These are phyloP conservation scores for Papio anubis DNA, from an alignment of 2,113 vertebrate species.

Conservation along the genomic window DNA sequence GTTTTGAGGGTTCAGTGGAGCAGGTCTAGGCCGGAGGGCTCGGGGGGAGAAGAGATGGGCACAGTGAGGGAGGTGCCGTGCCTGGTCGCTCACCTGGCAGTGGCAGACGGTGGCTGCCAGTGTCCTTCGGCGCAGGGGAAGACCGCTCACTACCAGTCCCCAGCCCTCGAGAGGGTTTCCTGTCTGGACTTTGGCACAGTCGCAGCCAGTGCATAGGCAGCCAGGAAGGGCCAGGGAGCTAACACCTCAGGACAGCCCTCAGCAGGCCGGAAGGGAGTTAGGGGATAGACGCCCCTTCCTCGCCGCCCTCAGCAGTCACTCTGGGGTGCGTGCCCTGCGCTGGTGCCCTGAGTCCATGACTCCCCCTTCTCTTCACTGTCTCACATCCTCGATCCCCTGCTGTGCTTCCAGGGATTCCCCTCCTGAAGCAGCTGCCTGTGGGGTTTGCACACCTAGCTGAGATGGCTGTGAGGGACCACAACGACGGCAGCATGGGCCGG, in stretches of 20 bases:
- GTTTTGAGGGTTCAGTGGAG: neutral
- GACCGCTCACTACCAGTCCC: neutral
- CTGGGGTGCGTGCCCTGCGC: neutral
- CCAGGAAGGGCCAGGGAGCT: neutral
- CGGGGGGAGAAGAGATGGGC: rapidly evolving
- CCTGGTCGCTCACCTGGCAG: neutral
- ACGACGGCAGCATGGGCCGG: rapidly evolving
- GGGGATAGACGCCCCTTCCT: too few relatives aligned
- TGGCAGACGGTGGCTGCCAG: neutral
- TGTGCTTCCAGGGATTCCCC: neutral
- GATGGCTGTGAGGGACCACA: neutral
- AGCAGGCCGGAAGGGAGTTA: neutral
- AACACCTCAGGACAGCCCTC: neutral
- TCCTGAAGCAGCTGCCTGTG: neutral
- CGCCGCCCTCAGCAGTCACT: too few relatives aligned
- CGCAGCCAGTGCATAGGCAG: neutral
- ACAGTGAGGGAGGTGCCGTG: too few relatives aligned
- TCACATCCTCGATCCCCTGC: neutral
- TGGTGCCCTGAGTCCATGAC: rapidly evolving
- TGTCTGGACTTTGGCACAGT: rapidly evolving
- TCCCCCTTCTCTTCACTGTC: neutral
- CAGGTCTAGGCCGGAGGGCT: neutral
- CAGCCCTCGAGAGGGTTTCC: neutral
- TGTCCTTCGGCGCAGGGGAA: neutral
- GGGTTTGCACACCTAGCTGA: neutral